These are phyloP conservation scores for Amphilophus citrinellus DNA, from an alignment of 2,113 vertebrate species.

Conservation along the genomic window DNA sequence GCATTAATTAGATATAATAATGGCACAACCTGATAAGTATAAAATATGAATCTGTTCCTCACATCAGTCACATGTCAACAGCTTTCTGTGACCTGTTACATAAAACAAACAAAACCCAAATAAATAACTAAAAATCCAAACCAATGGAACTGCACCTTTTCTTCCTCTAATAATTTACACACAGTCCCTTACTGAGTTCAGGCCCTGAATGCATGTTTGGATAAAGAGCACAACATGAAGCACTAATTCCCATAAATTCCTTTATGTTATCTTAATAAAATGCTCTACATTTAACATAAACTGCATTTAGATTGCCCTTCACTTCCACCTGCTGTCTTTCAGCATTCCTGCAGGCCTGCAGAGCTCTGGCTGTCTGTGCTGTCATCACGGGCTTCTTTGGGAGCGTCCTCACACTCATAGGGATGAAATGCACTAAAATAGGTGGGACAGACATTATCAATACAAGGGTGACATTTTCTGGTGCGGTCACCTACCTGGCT, in stretches of 20 bases:
- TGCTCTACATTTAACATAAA: not conserved
- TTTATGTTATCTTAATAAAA: not conserved
- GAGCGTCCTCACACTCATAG: conserved; percentile 88
- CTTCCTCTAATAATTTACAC: no score
- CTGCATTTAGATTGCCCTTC: not conserved
- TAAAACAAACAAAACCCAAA: no score
- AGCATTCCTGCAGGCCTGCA: conserved; percentile 92
- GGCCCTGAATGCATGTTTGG: no score
- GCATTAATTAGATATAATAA: not conserved
- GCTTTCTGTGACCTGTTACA: no score
- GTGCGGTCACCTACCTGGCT: conserved; percentile 87
- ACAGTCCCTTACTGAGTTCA: no score
- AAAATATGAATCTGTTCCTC: no score
- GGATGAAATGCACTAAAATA: conserved; percentile 98
- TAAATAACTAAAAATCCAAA: no score
- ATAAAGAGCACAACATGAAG: not conserved
- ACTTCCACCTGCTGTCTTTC: conserved; percentile 4
- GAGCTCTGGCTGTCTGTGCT: conserved; percentile 90
- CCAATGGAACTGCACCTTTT: no score
- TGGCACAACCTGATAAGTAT: no score
- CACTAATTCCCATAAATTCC: not conserved
- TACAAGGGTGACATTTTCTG: conserved; percentile 91
- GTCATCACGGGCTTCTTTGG: conserved; percentile 94
- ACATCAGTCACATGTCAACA: no score
- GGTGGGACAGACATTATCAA: conserved; percentile 92